Conservation (phyloP, 2,797 vertebrate species). For the Anomalospiza imberbis region DNA sequence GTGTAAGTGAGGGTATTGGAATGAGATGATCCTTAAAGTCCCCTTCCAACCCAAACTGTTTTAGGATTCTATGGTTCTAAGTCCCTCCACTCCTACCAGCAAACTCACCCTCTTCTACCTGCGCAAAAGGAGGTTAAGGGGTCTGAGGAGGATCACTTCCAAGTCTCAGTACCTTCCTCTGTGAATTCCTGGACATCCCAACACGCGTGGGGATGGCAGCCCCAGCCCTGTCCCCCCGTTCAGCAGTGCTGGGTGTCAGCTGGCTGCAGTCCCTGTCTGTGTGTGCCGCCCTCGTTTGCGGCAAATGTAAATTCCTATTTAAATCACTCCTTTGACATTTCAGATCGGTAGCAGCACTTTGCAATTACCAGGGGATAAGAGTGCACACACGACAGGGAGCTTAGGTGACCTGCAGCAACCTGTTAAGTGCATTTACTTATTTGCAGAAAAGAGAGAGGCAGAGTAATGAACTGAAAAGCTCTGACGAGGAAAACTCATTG, state of each 20-base stretch:
- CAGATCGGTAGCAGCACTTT: not conserved
- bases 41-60: not conserved
- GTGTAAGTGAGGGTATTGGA: not conserved
- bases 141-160: not conserved
- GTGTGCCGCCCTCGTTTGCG: not conserved
- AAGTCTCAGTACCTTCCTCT: fast-evolving
- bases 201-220: fast-evolving
- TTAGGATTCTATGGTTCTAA: not conserved
- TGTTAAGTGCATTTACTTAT: slow-evolving; percentile 43
- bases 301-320: slow-evolving; percentile 7
- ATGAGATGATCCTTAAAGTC: not conserved
- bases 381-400: slow-evolving; percentile 18
- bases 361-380: slow-evolving; percentile 18
- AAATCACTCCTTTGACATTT: slow-evolving; percentile 46
- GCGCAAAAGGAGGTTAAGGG: not conserved
- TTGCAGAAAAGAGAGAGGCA: slow-evolving; percentile 26
- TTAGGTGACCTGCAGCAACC: slow-evolving; percentile 33
- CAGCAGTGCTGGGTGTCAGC: not conserved
- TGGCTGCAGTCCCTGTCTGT: not conserved
- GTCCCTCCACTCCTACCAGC: not conserved
- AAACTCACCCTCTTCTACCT: not conserved
- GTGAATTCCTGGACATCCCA: not conserved
- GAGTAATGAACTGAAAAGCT: slow-evolving; percentile 39
- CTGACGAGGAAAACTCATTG: not conserved
- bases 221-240: not conserved